Conservation (phyloP, 2,113 vertebrate species). For the Uropsilus gracilis region DNA sequence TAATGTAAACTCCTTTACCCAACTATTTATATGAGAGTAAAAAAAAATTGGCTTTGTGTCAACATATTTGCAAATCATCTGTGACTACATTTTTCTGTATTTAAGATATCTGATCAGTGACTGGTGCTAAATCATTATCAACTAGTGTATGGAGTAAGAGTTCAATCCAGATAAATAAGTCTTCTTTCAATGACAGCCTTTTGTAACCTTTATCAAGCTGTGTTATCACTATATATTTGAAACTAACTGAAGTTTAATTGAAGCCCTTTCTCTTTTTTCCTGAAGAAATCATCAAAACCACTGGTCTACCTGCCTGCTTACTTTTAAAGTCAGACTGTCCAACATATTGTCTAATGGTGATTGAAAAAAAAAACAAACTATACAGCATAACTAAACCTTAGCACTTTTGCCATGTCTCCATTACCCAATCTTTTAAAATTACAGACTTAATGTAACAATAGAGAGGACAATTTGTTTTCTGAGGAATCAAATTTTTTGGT, state of each 20-base stretch:
- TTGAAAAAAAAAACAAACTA: not conserved
- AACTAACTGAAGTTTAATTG: not conserved
- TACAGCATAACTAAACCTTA: not conserved
- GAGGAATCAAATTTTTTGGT: constrained; percentile 11
- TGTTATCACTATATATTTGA: not conserved
- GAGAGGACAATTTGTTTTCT: not conserved
- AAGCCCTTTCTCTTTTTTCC: constrained; percentile 3
- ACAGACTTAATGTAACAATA: not conserved
- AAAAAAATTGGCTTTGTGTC: not conserved
- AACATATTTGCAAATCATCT: not conserved
- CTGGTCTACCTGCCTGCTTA: not conserved
- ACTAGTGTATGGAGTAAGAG: not conserved
- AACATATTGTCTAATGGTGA: not conserved
- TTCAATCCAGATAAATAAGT: not conserved
- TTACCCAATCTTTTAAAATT: constrained; percentile 25
- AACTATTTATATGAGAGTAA: not conserved
- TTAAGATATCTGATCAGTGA: constrained; percentile 15
- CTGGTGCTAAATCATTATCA: constrained; percentile 14
- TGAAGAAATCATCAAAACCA: constrained; percentile 37
- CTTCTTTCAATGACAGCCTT: not conserved
- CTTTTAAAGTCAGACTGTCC: constrained; percentile 28
- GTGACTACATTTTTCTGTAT: not conserved
- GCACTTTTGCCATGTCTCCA: not conserved
- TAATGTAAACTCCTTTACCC: not conserved
- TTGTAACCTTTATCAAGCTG: not conserved